These are phyloP conservation scores for Yponomeuta cagnagella DNA, from an alignment of 2,888 invertebrate genomes.

Conservation along the genomic window DNA sequence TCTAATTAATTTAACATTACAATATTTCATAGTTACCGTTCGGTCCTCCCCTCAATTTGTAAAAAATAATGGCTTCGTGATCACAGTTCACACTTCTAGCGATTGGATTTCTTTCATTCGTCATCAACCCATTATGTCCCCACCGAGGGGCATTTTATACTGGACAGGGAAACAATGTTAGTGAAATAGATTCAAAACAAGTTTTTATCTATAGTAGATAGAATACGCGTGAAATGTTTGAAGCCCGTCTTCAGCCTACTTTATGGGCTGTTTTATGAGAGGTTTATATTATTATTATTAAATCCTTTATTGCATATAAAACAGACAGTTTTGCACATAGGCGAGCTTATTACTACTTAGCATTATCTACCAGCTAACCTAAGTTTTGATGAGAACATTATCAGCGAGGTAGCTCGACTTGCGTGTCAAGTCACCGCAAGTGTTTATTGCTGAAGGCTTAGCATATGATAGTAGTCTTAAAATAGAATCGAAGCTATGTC, in stretches of 20 bases:
- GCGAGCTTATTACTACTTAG: too few species aligned
- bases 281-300: slow-evolving; percentile 30
- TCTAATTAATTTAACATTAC: neutral
- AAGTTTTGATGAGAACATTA: too few species aligned
- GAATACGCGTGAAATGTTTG: slow-evolving; percentile 7
- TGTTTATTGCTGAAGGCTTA: slow-evolving; percentile 13
- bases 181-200: neutral
- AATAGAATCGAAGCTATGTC: neutral
- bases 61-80: neutral
- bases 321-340: too few species aligned
- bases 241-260: neutral
- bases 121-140: too few species aligned
- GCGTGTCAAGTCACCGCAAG: slow-evolving; percentile 34
- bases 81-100: neutral
- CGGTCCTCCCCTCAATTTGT: neutral
- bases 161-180: neutral
- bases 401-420: slow-evolving; percentile 31
- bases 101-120: neutral
- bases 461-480: neutral
- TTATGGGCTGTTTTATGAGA: slow-evolving; percentile 32
- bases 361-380: too few species aligned
- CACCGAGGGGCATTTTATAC: too few species aligned
- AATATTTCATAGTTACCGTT: neutral
- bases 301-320: too few species aligned
- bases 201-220: slow-evolving; percentile 10